These are phyloP conservation scores for Callorhinus ursinus DNA, from an alignment of 2,113 vertebrate species.

Conservation along the genomic window DNA sequence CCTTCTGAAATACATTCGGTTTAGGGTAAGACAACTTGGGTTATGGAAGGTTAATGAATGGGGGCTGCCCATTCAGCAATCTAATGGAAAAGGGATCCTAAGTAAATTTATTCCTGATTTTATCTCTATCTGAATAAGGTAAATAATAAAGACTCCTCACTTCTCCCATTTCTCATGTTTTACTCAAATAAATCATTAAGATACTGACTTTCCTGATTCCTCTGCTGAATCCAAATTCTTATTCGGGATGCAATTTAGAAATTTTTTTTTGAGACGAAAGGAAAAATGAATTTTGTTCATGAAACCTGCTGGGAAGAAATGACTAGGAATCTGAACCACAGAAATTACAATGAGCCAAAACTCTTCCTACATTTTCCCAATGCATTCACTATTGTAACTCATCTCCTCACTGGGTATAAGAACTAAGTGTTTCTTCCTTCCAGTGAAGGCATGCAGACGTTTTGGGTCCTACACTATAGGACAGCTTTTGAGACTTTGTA, in stretches of 20 bases:
- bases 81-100: neutral
- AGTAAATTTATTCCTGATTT: neutral
- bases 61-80: neutral
- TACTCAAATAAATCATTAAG: conserved; percentile 23
- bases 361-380: neutral
- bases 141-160: neutral
- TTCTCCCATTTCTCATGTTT: neutral
- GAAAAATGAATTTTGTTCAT: neutral
- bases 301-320: conserved; percentile 10
- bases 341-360: neutral
- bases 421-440: neutral
- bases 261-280: neutral
- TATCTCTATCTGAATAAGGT: neutral
- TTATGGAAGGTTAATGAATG: neutral
- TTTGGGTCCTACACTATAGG: neutral
- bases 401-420: neutral
- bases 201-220: neutral
- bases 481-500: neutral
- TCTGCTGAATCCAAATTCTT: neutral
- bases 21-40: conserved; percentile 87
- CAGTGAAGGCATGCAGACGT: neutral
- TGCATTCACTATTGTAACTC: neutral
- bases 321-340: neutral
- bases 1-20: conserved; percentile 88
- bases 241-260: neutral